phyloP scores from a whole-genome alignment of 2,797 vertebrate genomes.

The Gobionotothen gibberifrons region DNA sequence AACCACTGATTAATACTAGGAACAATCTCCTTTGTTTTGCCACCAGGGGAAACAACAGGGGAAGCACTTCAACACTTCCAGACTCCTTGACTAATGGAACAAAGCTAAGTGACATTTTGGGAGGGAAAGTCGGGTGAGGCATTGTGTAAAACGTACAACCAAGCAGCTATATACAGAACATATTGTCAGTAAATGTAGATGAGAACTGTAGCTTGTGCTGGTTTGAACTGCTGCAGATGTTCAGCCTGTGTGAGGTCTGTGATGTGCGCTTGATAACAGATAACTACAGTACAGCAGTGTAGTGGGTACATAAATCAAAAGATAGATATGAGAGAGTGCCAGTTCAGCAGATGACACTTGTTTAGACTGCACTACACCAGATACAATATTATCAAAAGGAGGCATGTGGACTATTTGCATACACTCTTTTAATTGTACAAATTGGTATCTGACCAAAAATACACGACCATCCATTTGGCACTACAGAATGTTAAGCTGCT shows the following conservation, averaged over 20 bases:
- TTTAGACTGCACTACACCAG: conserved; percentile 41
- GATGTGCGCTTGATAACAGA: conserved; percentile 62
- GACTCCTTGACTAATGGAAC: conserved; percentile 35
- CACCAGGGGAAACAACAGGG: conserved; percentile 15
- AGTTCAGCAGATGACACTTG: conserved; percentile 66
- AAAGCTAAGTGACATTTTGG: conserved; percentile 33
- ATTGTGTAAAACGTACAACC: background rate
- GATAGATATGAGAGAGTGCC: conserved; percentile 52
- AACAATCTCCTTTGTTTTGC: conserved; percentile 52
- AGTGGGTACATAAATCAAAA: conserved; percentile 61
- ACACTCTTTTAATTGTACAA: conserved; percentile 19
- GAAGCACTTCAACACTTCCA: conserved; percentile 24
- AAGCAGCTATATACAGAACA: background rate
- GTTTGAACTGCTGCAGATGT: conserved; percentile 51
- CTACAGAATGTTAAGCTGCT: conserved; percentile 57
- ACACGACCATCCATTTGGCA: conserved; percentile 32
- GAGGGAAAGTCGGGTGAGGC: conserved; percentile 26
- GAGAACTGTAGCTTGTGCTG: conserved; percentile 9
- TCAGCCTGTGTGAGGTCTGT: conserved; percentile 38
- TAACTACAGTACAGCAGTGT: conserved; percentile 32
- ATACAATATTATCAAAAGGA: conserved; percentile 46
- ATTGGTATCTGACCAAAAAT: conserved; percentile 43
- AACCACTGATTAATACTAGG: conserved; percentile 52
- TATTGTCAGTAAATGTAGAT: conserved; percentile 28
- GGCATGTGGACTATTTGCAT: conserved; percentile 42